A percentile compares a stretch with the other conserved stretches of the same genome.
phyloP scores from a whole-genome alignment of 2,797 vertebrate genomes.

The Mus spretus region DNA sequence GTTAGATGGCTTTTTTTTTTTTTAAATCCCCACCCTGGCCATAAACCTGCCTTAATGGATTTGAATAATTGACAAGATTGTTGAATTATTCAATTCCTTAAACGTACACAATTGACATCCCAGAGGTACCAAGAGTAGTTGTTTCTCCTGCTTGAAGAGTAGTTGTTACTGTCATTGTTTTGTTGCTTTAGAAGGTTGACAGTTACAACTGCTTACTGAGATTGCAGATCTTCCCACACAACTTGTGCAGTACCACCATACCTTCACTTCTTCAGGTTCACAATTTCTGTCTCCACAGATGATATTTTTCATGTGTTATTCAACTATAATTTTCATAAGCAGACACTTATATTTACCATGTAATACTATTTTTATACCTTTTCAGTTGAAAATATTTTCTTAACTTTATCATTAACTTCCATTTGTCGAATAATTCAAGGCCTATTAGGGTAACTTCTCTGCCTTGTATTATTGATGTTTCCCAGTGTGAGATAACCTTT shows the following conservation, averaged over 20 bases:
- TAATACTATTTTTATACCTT: background rate
- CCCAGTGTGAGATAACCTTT: conserved; percentile 3
- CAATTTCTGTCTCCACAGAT: background rate
- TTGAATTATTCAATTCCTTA: conserved; percentile 35
- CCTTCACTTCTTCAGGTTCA: background rate
- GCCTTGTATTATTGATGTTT: conserved; percentile 13
- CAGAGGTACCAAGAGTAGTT: background rate
- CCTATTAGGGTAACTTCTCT: background rate
- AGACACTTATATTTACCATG: background rate
- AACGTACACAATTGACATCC: background rate
- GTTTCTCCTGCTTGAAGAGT: background rate
- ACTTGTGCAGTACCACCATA: background rate
- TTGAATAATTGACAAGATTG: background rate
- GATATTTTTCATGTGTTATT: conserved; percentile 39
- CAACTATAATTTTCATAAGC: conserved; percentile 15
- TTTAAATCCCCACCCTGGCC: background rate
- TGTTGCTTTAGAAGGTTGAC: conserved; percentile 47
- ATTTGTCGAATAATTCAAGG: conserved; percentile 33
- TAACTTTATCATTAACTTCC: background rate
- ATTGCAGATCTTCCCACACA: background rate
- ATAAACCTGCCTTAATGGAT: conserved; percentile 42
- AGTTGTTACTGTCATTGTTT: background rate
- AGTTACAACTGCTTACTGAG: background rate
- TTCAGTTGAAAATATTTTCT: conserved; percentile 55
- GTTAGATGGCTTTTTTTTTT: conserved; percentile 55